Evolutionary conservation across 1,140 invertebrate species (phyloP).

Genomic region (Meloidogyne chitwoodi): DNA sequence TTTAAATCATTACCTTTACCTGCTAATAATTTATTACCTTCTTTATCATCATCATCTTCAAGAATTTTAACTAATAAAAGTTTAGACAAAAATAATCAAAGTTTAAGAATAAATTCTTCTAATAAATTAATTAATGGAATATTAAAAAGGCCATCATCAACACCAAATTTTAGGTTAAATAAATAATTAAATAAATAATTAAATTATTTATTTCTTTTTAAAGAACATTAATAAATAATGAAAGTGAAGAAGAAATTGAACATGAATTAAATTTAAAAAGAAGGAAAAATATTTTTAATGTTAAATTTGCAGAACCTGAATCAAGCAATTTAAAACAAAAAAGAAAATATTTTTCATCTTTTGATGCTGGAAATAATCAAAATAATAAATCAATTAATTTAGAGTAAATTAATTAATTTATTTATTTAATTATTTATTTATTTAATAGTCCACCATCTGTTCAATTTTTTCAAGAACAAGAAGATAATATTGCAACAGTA

Average conservation of each 20-base stretch:
- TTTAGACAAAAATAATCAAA: background rate
- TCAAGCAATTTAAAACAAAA: background rate
- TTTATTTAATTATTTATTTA: background rate
- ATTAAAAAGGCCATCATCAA: background rate
- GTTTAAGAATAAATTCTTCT: background rate
- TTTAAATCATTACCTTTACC: background rate
- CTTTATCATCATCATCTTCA: background rate
- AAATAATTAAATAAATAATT: background rate
- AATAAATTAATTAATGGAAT: background rate
- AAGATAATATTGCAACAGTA: background rate
- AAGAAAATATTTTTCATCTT: background rate
- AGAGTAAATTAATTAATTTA: background rate
- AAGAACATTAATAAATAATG: background rate
- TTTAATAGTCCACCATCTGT: background rate
- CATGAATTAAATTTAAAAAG: background rate
- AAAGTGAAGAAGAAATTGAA: background rate
- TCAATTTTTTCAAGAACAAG: background rate
- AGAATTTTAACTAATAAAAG: background rate
- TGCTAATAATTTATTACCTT: background rate
- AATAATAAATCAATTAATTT: no score
- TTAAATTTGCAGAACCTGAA: background rate
- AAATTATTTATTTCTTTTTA: background rate
- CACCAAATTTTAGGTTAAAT: background rate
- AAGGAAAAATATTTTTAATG: background rate
- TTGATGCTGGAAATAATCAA: background rate